These are phyloP conservation scores for Bellardia pandia DNA, from an alignment of 2,888 invertebrate species.

Conservation along the genomic window DNA sequence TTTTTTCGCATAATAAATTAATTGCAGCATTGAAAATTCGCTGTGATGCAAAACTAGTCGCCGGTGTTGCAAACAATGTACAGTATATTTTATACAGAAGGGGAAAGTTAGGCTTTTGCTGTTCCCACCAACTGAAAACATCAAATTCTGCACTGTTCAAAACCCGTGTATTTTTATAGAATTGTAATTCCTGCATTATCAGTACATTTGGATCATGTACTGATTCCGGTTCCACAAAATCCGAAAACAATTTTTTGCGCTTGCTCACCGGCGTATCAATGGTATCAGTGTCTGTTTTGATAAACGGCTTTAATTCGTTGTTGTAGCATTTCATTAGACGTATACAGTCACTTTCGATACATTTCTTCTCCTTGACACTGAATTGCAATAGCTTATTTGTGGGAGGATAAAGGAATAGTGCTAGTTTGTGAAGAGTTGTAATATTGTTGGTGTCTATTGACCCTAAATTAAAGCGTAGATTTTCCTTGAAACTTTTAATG, in stretches of 20 bases:
- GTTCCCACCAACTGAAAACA: conserved; percentile 47
- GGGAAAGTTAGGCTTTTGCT: conserved; percentile 35
- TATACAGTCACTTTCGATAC: conserved; percentile 9
- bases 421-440: conserved; percentile 27
- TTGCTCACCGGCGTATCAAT: background rate
- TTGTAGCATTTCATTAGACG: conserved; percentile 25
- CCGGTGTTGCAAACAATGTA: conserved; percentile 23
- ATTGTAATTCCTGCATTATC: conserved; percentile 15
- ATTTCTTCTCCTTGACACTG: conserved; percentile 1
- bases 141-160: conserved; percentile 39
- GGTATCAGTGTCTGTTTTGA: background rate
- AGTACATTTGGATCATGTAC: background rate
- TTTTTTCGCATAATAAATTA: conserved; percentile 12
- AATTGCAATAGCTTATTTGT: conserved; percentile 35
- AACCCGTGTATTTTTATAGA: conserved; percentile 38
- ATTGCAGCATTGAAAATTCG: background rate
- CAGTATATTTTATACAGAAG: conserved; percentile 22
- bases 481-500: background rate
- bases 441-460: conserved; percentile 10
- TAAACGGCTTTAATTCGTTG: background rate
- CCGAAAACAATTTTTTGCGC: conserved; percentile 31
- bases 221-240: conserved; percentile 11
- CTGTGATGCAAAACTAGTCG: background rate
- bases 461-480: background rate
- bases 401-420: conserved; percentile 46